These are phyloP conservation scores for Alethe diademata DNA, from an alignment of 2,113 vertebrate species.

Conservation along the genomic window DNA sequence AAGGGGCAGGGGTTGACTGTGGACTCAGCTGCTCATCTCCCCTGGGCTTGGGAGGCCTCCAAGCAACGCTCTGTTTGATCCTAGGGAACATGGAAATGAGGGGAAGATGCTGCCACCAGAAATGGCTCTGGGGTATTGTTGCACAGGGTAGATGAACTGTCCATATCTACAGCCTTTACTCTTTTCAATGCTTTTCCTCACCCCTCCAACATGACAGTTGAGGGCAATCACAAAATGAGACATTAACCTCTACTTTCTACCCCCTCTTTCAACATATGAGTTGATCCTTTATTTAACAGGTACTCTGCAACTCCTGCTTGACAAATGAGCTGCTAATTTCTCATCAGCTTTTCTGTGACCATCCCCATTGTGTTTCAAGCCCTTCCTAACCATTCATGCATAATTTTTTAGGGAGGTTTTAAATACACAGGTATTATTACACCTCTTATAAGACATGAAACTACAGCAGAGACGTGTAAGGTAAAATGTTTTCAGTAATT, in stretches of 20 bases:
- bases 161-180: neutral
- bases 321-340: neutral
- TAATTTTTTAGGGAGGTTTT: neutral
- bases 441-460: neutral
- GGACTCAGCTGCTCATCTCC: neutral
- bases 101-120: neutral
- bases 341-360: neutral
- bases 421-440: neutral
- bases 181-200: neutral
- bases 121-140: rapidly evolving
- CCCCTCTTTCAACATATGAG: neutral
- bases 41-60: neutral
- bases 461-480: neutral
- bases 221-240: neutral
- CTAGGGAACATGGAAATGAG: neutral
- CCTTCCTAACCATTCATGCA: neutral
- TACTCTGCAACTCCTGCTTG: neutral
- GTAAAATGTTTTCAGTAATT: neutral
- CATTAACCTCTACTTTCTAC: neutral
- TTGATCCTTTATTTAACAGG: neutral
- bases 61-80: neutral
- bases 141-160: neutral
- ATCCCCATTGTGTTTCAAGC: neutral
- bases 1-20: neutral
- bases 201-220: rapidly evolving